Percentiles rank a stretch among this genome's conserved stretches.
phyloP scores from a whole-genome alignment of 2,113 vertebrate genomes.

The Tinamus guttatus region DNA sequence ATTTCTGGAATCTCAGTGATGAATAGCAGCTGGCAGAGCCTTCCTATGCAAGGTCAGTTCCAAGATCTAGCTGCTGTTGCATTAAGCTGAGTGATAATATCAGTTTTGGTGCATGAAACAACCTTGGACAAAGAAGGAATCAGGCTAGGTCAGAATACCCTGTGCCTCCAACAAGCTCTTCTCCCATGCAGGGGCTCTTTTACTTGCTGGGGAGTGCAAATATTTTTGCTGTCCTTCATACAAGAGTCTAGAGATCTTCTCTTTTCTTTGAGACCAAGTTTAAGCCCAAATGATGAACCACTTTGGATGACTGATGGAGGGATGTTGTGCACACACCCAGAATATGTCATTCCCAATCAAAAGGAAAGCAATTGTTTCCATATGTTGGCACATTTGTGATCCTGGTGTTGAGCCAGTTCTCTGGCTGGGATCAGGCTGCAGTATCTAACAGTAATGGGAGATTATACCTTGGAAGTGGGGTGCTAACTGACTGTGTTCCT shows the following conservation, averaged over 20 bases:
- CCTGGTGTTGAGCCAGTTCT: constrained; percentile 61
- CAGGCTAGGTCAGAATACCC: fast-evolving
- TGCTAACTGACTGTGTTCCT: constrained; percentile 56
- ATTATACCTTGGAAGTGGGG: constrained; percentile 65
- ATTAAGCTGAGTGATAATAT: background rate
- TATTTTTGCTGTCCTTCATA: background rate
- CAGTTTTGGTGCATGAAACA: background rate
- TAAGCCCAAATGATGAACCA: background rate
- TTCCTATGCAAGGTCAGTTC: background rate
- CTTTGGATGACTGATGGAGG: constrained; percentile 36
- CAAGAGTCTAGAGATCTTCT: background rate
- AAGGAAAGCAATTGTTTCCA: constrained; percentile 63
- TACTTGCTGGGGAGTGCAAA: background rate
- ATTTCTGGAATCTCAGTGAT: background rate
- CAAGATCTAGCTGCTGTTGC: background rate
- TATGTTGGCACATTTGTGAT: constrained; percentile 50
- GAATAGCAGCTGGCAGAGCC: background rate
- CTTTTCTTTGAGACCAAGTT: background rate
- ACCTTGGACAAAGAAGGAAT: background rate
- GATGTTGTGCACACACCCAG: constrained; percentile 42
- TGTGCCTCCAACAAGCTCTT: background rate
- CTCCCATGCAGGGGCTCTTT: background rate
- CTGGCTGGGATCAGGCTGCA: constrained; percentile 62
- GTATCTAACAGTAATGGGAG: constrained; percentile 58
- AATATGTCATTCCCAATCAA: constrained; percentile 37